phyloP scores from a whole-genome alignment of 2,113 vertebrate species.

The Aegotheles bennettii region DNA sequence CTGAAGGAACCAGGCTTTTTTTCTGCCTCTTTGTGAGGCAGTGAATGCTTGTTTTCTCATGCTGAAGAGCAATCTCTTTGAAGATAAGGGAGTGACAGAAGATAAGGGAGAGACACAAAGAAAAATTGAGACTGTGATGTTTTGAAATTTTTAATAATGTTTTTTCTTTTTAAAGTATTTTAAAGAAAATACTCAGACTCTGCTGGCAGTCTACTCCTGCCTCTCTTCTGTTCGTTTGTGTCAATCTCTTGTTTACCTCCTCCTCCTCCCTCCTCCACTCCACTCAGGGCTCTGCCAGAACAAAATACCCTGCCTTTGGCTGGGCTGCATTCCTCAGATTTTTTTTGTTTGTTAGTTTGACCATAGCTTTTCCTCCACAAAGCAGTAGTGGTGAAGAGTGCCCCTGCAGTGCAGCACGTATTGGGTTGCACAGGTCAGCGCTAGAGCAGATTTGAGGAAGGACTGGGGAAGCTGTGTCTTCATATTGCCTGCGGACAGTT shows the following conservation, averaged over 20 bases:
- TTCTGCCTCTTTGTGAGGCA: not conserved
- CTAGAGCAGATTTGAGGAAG: not conserved
- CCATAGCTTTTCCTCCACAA: not conserved
- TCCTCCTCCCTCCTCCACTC: not conserved
- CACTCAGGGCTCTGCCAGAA: not conserved
- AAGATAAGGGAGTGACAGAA: not conserved
- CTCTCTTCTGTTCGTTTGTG: not conserved
- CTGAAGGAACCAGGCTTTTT: not conserved
- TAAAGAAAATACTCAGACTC: not conserved
- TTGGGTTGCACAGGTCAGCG: not conserved
- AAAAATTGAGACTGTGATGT: not conserved
- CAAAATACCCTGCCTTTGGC: not conserved
- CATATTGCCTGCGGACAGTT: rapidly evolving
- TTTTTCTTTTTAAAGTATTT: not conserved
- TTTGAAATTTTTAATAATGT: not conserved
- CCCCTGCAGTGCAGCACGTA: rapidly evolving
- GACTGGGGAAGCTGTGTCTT: not conserved
- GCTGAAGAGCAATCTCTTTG: not conserved
- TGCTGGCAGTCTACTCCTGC: not conserved
- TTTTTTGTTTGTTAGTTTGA: not conserved
- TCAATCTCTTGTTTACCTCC: not conserved
- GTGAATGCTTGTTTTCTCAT: not conserved
- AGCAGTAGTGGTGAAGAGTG: not conserved
- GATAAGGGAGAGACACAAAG: not conserved
- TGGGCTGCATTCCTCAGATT: constrained; percentile 1